Evolutionary conservation across 2,797 vertebrate genomes (phyloP).

Genomic region (Apogon hyalosoma): DNA sequence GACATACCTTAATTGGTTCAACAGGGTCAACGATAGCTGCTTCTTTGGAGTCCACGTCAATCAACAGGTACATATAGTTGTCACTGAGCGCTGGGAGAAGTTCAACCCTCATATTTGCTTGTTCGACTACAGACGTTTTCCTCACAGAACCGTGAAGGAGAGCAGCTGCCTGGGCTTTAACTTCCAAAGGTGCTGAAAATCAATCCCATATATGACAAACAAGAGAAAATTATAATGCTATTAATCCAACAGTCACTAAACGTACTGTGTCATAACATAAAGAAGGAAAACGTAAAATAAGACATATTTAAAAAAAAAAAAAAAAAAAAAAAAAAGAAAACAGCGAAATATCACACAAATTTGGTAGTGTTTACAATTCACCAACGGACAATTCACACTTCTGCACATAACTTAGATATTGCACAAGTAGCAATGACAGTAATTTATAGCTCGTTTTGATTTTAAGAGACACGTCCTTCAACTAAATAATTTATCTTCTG

Average conservation of each 20-base stretch:
- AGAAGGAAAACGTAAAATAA: too few relatives aligned
- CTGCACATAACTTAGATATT: background rate
- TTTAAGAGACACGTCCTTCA: background rate
- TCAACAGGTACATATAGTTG: slow-evolving; percentile 99
- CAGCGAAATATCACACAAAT: too few relatives aligned
- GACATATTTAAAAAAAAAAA: too few relatives aligned
- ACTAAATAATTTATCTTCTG: background rate
- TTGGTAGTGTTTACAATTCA: too few relatives aligned
- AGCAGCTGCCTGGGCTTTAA: slow-evolving; percentile 64
- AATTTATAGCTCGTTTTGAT: background rate
- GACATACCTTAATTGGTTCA: slow-evolving; percentile 91
- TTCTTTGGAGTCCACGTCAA: slow-evolving; percentile 91
- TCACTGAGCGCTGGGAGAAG: slow-evolving; percentile 93
- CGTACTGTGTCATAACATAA: too few relatives aligned
- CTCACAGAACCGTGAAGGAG: slow-evolving; percentile 78
- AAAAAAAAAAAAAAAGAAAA: too few relatives aligned
- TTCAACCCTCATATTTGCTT: slow-evolving; percentile 91
- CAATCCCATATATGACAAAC: background rate
- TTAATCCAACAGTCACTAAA: too few relatives aligned
- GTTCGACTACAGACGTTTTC: slow-evolving; percentile 79
- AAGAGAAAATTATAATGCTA: background rate
- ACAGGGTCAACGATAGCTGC: slow-evolving; percentile 95
- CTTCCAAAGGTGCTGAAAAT: slow-evolving; percentile 63
- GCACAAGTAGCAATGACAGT: background rate
- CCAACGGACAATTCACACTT: too few relatives aligned